Evolutionary conservation across 1,140 invertebrate species (phyloP), one percentile per base, ranked within the genome.

Genomic region (Rhynchophorus ferrugineus): DNA sequence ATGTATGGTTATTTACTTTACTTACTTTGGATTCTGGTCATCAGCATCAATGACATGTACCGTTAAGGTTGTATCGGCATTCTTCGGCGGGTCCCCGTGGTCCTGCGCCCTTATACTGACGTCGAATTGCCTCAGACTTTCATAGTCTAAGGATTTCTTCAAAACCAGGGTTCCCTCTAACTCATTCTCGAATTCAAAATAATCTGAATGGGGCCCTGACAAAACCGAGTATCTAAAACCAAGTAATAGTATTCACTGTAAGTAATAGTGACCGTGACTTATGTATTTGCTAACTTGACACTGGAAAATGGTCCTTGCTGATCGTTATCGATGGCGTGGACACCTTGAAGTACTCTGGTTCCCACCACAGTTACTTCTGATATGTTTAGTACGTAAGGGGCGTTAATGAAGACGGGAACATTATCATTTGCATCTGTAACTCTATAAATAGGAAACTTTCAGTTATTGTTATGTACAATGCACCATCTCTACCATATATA

Each of bases 401-500:
- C 83, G 50, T 87, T 87, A 21, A 83, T 73, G 73, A 91, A 92
- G 60, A 81, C 73, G 0, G 90, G 90, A 3, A 87, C 84, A 72
- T 93, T 93, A 69, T 95, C 91, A 68, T 95, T 95, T 14, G 86
- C 89, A 72, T 95, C 91, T 17, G 84, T 90, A n/a, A 94, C 89
- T 54, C 90, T 55, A 29, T 41, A 49, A 49, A 33, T 18, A 5
- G 6, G 29, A 7, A 44, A 21, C n/a, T n/a, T n/a, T n/a, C n/a
- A n/a, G n/a, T n/a, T n/a, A n/a, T n/a, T n/a, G n/a, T n/a, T n/a
- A n/a, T n/a, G n/a, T n/a, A n/a, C n/a, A n/a, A n/a, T n/a, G n/a
- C n/a, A n/a, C n/a, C n/a, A n/a, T n/a, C n/a, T n/a, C n/a, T n/a
- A n/a, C n/a, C n/a, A n/a, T n/a, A n/a, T n/a, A n/a, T n/a, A n/a